Percentiles rank a stretch among this genome's conserved stretches.
Evolutionary conservation across 2,888 invertebrate genomes (phyloP).

Genomic region (Eudasyphora cyanicolor): DNA sequence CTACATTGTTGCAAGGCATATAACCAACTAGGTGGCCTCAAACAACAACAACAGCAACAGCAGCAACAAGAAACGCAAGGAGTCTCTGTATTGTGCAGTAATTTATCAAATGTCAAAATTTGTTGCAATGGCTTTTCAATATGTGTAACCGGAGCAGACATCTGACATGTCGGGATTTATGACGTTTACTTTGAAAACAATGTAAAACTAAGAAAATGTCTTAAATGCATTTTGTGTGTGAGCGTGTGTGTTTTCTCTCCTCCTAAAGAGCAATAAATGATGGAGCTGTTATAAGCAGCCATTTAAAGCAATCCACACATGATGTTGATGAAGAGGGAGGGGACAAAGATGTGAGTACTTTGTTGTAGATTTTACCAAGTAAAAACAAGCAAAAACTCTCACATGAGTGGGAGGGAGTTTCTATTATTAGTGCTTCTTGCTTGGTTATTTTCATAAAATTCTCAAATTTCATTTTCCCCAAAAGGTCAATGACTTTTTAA

Average conservation of each 20-base stretch:
- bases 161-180: conserved; percentile 55
- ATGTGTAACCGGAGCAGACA: conserved; percentile 43
- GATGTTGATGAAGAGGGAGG: not conserved
- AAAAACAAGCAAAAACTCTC: not conserved
- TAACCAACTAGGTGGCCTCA: too few species aligned
- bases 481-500: conserved; percentile 5
- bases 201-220: not conserved
- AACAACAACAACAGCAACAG: too few species aligned
- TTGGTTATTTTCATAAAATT: not conserved
- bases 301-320: not conserved
- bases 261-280: not conserved
- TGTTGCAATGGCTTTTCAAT: conserved; percentile 60
- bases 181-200: conserved; percentile 34
- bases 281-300: not conserved
- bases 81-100: not conserved
- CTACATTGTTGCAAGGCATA: not conserved
- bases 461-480: not conserved
- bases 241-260: not conserved
- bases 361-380: not conserved
- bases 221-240: not conserved
- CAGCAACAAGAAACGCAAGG: not conserved
- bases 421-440: not conserved
- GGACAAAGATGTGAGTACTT: not conserved
- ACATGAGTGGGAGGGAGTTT: conserved; percentile 13
- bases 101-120: conserved; percentile 62